Percentiles rank a stretch among this genome's conserved stretches.
Evolutionary conservation across 64 coral and sea anemone genomes (phyloP).

Genomic region (Dendrophyllia cribrosa): DNA sequence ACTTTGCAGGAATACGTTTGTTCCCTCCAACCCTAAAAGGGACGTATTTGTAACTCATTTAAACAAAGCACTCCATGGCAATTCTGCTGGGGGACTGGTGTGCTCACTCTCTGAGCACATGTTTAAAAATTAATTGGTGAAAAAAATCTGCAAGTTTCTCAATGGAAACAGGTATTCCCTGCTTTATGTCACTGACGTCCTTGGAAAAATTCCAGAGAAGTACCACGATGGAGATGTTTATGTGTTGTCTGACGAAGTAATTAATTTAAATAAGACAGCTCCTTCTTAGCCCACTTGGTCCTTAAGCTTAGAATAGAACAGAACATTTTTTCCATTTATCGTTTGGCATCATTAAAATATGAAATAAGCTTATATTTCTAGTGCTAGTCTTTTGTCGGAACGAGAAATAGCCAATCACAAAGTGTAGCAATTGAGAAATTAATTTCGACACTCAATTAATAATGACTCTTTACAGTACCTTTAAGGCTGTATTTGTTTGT

Average conservation of each 20-base stretch:
- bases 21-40: constrained; percentile 37
- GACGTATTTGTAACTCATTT: constrained; percentile 26
- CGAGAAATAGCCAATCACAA: too few species aligned
- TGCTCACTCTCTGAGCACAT: constrained; percentile 24
- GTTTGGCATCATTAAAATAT: too few species aligned
- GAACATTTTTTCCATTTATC: too few species aligned
- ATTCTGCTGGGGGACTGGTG: not conserved
- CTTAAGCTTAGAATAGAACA: too few species aligned
- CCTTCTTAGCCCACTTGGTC: too few species aligned
- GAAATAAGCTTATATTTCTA: too few species aligned
- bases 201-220: constrained; percentile 5
- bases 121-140: constrained; percentile 11
- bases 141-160: constrained; percentile 3
- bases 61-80: not conserved
- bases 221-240: not conserved
- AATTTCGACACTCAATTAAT: too few species aligned
- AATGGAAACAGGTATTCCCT: not conserved
- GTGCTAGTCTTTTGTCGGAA: too few species aligned
- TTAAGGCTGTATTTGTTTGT: too few species aligned
- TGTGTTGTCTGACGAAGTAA: constrained; percentile 37
- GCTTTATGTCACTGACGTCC: not conserved
- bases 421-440: too few species aligned
- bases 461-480: too few species aligned
- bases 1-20: constrained; percentile 9
- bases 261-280: not conserved